Base-by-base conservation (phyloP, 2,797 vertebrate genomes). In the Harpagifer antarcticus region DNA sequence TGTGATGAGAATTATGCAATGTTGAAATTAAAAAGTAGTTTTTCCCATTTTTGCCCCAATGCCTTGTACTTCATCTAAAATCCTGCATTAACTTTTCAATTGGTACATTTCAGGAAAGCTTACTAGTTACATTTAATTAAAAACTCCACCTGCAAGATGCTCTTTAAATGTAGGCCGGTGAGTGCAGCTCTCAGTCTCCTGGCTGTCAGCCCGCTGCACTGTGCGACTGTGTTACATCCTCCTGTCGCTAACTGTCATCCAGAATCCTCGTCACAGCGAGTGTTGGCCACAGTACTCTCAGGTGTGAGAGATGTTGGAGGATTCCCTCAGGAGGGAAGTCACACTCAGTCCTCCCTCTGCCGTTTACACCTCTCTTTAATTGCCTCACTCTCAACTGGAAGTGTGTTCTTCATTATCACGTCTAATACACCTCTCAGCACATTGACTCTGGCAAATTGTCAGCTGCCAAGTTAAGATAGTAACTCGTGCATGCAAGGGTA, bases 391-490 rank as follows among this genome's bases (percentile, higher is more conserved):
- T 92, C 85, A 65, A 90, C 89, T 90, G 79, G 82, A 85, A 92
- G 91, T 89, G 92, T 90, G 87, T 88, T 91, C 85, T 93, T 94
- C 93, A 94, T 94, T 95, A 94, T 90, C 94, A 90, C 91, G 83
- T 88, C 88, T 93, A 94, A 93, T 92, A 63, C 88, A 93, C 91
- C 92, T 93, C 89, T 94, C 92, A 93, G 88, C 91, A 90, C 90
- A 88, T 89, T 86, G 76, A 84, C 84, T 66, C 84, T 83, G 90
- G 88, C 90, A 89, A 86, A 88, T 89, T 92, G 91, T 92, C 92
- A 93, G 83, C 85, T 76, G 87, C 77, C 88, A 70, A 89, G 89
- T 91, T 79, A 79, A 86, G 81, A 85, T 8, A 76, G 59, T 72
- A 54, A 49, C 48, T 81, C 2, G n/a, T 54, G 78, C 69, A 49